Conservation (phyloP, 1,140 invertebrate species). For the Papilio helenus region DNA sequence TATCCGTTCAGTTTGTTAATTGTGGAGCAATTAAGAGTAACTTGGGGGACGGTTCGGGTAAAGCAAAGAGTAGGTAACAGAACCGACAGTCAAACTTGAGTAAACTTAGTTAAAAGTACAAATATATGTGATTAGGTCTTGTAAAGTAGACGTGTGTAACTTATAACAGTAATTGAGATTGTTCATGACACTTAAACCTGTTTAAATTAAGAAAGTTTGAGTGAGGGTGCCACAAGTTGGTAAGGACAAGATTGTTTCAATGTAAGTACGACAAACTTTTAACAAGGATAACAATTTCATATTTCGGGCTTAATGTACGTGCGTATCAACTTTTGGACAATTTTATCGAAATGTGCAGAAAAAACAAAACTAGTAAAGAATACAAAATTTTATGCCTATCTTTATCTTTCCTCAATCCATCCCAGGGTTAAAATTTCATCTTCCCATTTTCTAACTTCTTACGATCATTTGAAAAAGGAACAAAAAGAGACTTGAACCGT, state of each 20-base stretch:
- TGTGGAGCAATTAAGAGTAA: background rate
- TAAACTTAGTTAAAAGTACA: background rate
- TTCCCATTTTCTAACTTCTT: too few species aligned
- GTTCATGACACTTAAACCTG: conserved; percentile 32
- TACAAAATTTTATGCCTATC: background rate
- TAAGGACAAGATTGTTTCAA: conserved; percentile 25
- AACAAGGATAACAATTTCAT: conserved; percentile 19
- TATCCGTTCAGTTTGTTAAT: background rate
- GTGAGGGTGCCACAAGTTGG: conserved; percentile 2
- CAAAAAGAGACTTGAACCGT: too few species aligned
- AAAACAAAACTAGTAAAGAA: background rate
- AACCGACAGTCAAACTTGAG: background rate
- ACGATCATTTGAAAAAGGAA: too few species aligned
- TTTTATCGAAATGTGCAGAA: background rate
- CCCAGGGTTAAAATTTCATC: too few species aligned
- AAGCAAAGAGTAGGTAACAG: background rate
- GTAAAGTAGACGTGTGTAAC: conserved; percentile 19
- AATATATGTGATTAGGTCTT: conserved; percentile 3
- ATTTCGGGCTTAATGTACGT: background rate
- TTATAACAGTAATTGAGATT: conserved; percentile 1
- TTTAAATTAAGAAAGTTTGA: conserved; percentile 33
- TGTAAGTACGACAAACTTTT: conserved; percentile 12
- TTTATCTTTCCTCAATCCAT: too few species aligned
- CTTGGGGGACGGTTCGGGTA: background rate
- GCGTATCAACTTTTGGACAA: background rate